phyloP scores from a whole-genome alignment of 1,140 invertebrate species.

The Dendrolimus punctatus region DNA sequence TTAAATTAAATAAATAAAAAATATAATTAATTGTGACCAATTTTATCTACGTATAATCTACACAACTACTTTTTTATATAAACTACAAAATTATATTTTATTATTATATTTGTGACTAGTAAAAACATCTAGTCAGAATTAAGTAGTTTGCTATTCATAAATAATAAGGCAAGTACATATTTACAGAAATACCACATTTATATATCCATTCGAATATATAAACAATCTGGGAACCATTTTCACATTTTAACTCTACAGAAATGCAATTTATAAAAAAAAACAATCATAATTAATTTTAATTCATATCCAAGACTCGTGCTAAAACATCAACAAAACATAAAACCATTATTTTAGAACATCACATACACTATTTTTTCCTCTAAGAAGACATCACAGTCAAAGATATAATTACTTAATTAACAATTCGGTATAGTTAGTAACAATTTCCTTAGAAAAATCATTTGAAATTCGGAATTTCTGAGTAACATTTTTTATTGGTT shows the following conservation, averaged over 20 bases:
- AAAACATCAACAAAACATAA: conserved; percentile 54
- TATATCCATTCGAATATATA: conserved; percentile 49
- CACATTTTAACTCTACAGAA: conserved; percentile 41
- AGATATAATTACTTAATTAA: conserved; percentile 34
- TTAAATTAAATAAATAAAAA: too few species aligned
- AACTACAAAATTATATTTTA: conserved; percentile 4
- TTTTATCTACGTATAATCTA: conserved; percentile 6
- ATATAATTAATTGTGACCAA: conserved; percentile 12
- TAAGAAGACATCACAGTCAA: conserved; percentile 69
- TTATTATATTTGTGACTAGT: conserved; percentile 54
- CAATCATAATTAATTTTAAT: too few species aligned
- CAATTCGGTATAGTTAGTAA: too few species aligned
- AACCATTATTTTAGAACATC: conserved; percentile 40
- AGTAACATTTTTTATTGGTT: too few species aligned
- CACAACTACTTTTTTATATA: conserved; percentile 5
- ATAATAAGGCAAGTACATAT: conserved; percentile 61
- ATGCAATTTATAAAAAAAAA: conserved; percentile 36
- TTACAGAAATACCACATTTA: conserved; percentile 36
- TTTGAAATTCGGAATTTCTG: too few species aligned
- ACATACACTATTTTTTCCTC: conserved; percentile 59
- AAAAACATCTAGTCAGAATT: conserved; percentile 59
- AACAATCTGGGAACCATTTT: conserved; percentile 38
- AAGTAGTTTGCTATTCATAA: conserved; percentile 43
- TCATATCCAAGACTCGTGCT: conserved; percentile 25
- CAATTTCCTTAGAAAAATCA: too few species aligned